Evolutionary conservation across 2,113 vertebrate genomes (phyloP), one percentile per base, ranked within the genome.

Genomic region (Melanerpes aurifrons): DNA sequence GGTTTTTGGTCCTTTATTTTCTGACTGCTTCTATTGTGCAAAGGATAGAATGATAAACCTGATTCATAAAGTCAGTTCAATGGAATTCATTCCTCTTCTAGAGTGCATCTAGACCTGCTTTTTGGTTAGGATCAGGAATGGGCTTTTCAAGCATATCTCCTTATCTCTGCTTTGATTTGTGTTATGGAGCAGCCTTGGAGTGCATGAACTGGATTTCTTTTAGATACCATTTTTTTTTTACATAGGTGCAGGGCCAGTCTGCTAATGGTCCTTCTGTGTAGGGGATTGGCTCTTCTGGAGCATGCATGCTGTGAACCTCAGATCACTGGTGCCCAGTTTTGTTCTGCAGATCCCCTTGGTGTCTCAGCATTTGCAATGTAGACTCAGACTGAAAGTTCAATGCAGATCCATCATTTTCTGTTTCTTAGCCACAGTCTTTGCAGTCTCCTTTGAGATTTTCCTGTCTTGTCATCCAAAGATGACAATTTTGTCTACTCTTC

Each of bases 281-380:
- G 26, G 59, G 50, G 45, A 75, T 69, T 59, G 54, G 45, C 67
- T 82, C 29, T 22, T 31, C 31, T 22, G 35, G 31, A 58, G 73
- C 28, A 28, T 0, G 0, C 4, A 10, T 66, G 29, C 13, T 43
- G 19, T 29, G 9, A 82, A 40, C 15, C 20, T 62, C 28, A 35
- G 32, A 20, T 37, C 7, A 25, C 6, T 59, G 57, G n/a, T 62
- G 17, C 47, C 2, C 6, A 53, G 16, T 92, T 86, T 74, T 28
- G 7, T 32, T 53, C 61, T 43, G 2, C 48, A 45, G 25, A 47
- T 54, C 31, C 63, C 20, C 66, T 67, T 43, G 11, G 12, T 94
- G 43, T 43, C 47, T 53, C 72, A 43, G 75, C 14, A 40, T 47
- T 62, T 66, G 25, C 74, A 63, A 19, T 9, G 3, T 19, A 54